phyloP scores from a whole-genome alignment of 2,797 vertebrate species.

The Sebastes umbrosus region DNA sequence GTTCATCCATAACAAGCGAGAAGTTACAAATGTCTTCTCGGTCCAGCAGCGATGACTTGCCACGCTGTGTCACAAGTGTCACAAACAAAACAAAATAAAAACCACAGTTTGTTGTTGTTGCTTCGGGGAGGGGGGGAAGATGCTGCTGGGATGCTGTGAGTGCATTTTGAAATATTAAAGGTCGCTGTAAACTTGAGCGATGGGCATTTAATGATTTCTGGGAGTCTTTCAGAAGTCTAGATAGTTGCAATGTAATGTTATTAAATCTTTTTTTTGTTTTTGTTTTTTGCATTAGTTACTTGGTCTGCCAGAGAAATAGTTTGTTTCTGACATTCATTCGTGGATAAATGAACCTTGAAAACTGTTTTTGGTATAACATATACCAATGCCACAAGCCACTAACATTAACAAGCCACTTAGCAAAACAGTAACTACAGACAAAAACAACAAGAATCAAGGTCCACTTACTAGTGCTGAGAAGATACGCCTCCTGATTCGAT shows the following conservation, averaged over 20 bases:
- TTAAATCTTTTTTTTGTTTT: background rate
- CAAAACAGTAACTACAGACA: background rate
- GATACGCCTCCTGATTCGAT: no score
- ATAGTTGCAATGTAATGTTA: background rate
- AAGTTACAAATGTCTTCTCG: slow-evolving; percentile 25
- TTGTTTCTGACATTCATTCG: background rate
- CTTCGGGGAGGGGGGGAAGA: background rate
- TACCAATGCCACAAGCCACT: no score
- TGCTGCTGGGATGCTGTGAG: background rate
- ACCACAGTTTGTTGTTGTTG: background rate
- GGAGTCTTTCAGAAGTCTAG: background rate
- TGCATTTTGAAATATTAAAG: background rate
- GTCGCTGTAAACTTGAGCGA: background rate
- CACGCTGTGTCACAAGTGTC: slow-evolving; percentile 8
- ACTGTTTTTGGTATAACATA: background rate
- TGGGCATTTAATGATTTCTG: background rate
- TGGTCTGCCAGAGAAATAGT: background rate
- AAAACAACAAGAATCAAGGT: no score
- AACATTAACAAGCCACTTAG: background rate
- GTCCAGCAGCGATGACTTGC: slow-evolving; percentile 15
- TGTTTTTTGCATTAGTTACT: background rate
- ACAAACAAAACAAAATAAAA: slow-evolving; percentile 16
- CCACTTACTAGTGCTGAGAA: no score
- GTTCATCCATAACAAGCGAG: slow-evolving; percentile 18
- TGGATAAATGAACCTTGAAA: background rate